phyloP scores from a whole-genome alignment of 2,888 invertebrate species.

The Itoplectis maculator region DNA sequence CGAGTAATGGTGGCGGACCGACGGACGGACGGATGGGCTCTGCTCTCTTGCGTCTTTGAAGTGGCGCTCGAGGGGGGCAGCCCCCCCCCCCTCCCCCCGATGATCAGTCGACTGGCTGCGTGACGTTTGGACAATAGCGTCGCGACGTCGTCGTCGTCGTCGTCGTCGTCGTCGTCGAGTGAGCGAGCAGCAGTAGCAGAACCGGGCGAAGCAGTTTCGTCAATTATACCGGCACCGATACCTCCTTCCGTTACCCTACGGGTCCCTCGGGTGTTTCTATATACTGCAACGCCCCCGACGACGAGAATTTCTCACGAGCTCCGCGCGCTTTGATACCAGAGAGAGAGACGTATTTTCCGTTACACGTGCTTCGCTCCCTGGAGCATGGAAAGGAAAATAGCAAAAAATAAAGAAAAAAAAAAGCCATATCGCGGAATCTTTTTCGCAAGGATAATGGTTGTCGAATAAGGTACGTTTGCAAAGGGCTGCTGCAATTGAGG shows the following conservation, averaged over 20 bases:
- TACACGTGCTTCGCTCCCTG: not conserved
- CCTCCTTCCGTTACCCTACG: constrained; percentile 45
- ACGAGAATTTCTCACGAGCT: constrained; percentile 41
- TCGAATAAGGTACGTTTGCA: too few species aligned
- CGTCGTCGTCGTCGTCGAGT: constrained; percentile 53
- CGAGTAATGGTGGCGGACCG: constrained; percentile 63
- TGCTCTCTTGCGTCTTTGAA: constrained; percentile 66
- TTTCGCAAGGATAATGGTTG: not conserved
- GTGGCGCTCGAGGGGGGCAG: constrained; percentile 59
- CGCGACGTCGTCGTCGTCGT: constrained; percentile 55
- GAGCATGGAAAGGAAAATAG: not conserved
- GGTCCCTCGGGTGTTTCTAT: constrained; percentile 23
- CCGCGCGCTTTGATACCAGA: constrained; percentile 51
- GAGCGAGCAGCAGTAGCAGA: constrained; percentile 54
- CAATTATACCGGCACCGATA: constrained; percentile 66
- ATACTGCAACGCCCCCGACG: not conserved
- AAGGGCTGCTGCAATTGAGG: too few species aligned
- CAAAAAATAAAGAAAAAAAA: too few species aligned
- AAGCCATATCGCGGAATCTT: not conserved
- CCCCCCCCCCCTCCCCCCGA: too few species aligned
- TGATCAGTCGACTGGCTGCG: constrained; percentile 67
- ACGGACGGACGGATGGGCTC: constrained; percentile 20
- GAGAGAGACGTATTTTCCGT: constrained; percentile 49
- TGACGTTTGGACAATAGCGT: constrained; percentile 68
- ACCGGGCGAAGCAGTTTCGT: constrained; percentile 60